These are phyloP conservation scores for Neomonachus schauinslandi DNA, from an alignment of 2,113 vertebrate species.

Conservation along the genomic window DNA sequence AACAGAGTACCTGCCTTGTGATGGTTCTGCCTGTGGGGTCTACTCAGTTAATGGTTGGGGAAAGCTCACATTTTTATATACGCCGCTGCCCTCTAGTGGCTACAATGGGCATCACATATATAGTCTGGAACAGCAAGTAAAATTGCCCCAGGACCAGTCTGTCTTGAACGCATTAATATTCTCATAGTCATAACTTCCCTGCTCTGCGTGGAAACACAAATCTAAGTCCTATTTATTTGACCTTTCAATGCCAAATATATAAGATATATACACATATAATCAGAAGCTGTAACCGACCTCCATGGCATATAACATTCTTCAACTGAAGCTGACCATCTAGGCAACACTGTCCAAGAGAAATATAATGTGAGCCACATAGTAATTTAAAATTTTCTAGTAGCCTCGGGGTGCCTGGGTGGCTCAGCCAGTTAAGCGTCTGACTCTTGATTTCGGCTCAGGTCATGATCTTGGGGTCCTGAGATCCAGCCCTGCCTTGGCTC, in stretches of 20 bases:
- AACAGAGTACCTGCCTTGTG: neutral
- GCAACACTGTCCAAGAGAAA: neutral
- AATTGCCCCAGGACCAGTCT: neutral
- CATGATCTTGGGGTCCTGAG: neutral
- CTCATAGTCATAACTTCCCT: neutral
- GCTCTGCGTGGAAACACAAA: neutral
- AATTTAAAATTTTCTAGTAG: neutral
- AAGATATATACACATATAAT: neutral
- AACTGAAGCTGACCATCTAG: neutral
- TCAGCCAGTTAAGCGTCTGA: neutral
- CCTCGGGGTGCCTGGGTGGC: neutral
- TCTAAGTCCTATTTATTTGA: neutral
- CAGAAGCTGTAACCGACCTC: neutral
- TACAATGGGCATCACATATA: neutral
- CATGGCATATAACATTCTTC: neutral
- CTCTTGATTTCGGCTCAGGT: neutral
- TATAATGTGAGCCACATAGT: neutral
- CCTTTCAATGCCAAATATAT: neutral
- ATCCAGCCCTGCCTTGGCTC: neutral
- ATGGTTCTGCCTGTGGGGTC: neutral
- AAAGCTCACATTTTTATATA: conserved; percentile 45
- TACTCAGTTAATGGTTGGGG: no score
- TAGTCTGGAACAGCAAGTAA: neutral
- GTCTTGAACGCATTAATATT: neutral
- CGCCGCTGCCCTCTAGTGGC: conserved; percentile 65